Percentiles rank a stretch among this genome's conserved stretches.
Evolutionary conservation across 2,797 vertebrate species (phyloP).

Genomic region (Sebastolobus alascanus): DNA sequence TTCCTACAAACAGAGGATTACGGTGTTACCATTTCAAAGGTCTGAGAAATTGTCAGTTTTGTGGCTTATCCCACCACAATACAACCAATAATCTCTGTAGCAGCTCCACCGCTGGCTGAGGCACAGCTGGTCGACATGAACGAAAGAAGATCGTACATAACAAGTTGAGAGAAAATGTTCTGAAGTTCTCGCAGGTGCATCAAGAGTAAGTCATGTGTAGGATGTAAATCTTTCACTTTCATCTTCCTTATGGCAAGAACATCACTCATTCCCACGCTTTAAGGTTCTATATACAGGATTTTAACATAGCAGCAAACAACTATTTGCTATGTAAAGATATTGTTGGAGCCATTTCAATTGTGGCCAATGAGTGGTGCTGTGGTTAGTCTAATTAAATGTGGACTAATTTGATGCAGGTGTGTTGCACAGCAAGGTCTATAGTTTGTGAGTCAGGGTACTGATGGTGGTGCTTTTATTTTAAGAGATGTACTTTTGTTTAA

Average conservation of each 20-base stretch:
- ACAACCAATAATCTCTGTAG: slow-evolving; percentile 55
- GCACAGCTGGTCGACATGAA: slow-evolving; percentile 27
- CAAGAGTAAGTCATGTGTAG: neutral
- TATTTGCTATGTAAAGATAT: neutral
- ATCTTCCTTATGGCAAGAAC: neutral
- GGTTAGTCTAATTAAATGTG: neutral
- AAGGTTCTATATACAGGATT: neutral
- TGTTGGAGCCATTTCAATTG: neutral
- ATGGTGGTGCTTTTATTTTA: neutral
- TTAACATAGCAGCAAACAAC: neutral
- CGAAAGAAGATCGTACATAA: neutral
- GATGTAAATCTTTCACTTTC: neutral
- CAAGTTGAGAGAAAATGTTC: slow-evolving; percentile 1
- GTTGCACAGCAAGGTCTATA: neutral
- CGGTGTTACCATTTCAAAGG: slow-evolving; percentile 72
- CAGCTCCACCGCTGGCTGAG: slow-evolving; percentile 37
- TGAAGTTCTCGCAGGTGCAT: slow-evolving; percentile 23
- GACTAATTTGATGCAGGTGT: neutral
- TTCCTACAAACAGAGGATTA: slow-evolving; percentile 78
- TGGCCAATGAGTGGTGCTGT: neutral
- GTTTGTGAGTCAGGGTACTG: neutral
- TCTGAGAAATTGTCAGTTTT: slow-evolving; percentile 71
- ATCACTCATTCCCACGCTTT: neutral
- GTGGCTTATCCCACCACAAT: slow-evolving; percentile 67
- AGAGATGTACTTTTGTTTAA: neutral